Base-by-base conservation (phyloP, 2,888 invertebrate genomes). In the Esperia sulphurella region DNA sequence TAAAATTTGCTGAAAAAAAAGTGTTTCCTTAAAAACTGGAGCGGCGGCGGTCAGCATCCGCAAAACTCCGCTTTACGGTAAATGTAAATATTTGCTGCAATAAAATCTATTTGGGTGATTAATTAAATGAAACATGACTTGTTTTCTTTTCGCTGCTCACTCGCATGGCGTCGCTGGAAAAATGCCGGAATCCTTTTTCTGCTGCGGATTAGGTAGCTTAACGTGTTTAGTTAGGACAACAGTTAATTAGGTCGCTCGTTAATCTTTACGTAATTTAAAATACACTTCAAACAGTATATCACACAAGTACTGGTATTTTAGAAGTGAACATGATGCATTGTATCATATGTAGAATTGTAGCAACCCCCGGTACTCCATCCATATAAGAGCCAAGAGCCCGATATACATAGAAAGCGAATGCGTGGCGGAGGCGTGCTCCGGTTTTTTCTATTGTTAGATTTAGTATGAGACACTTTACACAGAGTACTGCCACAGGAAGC, bases 31-130 rank as follows among this genome's bases (percentile, higher is more conserved):
- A 65, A 74, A 75, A 76, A 70, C 60, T 66, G 53, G 67, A 59
- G 59, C 69, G 53, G 58, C 60, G 48, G 43, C 40, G 52, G 45
- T 48, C 45, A 42, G 52, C 53, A 46, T 57, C 59, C 63, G 63
- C 58, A 62, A 35, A 35, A 68, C 70, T 68, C 69, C 68, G 73
- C 68, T 76, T 72, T 71, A 59, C 68, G 63, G 65, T 59, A 70
- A 74, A 77, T 72, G 72, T 79, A 81, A 83, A 83, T 81, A 81
- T 82, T 82, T 81, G 71, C 69, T 62, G 76, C 70, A 78, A 79
- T 83, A 80, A 82, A 82, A 80, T 79, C 78, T 82, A 78, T 83
- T 82, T 77, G 67, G 70, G 78, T 75, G 70, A 79, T 79, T 82
- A 80, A 78, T 79, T 79, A 74, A 75, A 75, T 74, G 63, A 67